These are phyloP conservation scores for Tinea trinotella DNA, from an alignment of 2,888 invertebrate genomes.

Conservation along the genomic window DNA sequence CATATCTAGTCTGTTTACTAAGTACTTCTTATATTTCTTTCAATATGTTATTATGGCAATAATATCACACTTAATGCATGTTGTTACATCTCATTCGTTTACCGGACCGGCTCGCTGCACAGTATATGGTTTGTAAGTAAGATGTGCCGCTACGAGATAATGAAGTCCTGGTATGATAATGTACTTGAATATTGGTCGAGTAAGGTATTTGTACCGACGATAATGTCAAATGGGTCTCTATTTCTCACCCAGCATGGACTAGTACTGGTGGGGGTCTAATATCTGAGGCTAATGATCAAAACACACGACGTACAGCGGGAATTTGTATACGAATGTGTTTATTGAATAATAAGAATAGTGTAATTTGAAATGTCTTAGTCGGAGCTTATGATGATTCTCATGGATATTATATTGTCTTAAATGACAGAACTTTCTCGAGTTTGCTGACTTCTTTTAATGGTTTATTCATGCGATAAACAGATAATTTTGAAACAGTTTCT, in stretches of 20 bases:
- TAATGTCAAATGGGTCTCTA: constrained; percentile 55
- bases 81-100: neutral
- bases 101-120: neutral
- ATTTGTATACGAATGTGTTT: constrained; percentile 52
- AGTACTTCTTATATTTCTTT: neutral
- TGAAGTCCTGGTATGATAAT: constrained; percentile 41
- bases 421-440: constrained; percentile 29
- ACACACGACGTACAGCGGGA: constrained; percentile 46
- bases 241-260: constrained; percentile 58
- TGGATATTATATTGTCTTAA: constrained; percentile 34
- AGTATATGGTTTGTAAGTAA: constrained; percentile 18
- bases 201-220: constrained; percentile 42
- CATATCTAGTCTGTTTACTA: constrained; percentile 4
- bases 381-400: constrained; percentile 37
- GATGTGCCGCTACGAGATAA: constrained; percentile 34
- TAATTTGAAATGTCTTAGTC: constrained; percentile 42
- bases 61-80: neutral
- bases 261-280: constrained; percentile 51
- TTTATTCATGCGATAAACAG: constrained; percentile 37
- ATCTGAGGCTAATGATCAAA: constrained; percentile 54
- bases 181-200: constrained; percentile 37
- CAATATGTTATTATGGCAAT: neutral
- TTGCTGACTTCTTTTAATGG: constrained; percentile 27
- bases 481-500: constrained; percentile 11
- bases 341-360: constrained; percentile 52